Base-by-base conservation (phyloP, 2,888 invertebrate genomes). In the Drosophila anceps region DNA sequence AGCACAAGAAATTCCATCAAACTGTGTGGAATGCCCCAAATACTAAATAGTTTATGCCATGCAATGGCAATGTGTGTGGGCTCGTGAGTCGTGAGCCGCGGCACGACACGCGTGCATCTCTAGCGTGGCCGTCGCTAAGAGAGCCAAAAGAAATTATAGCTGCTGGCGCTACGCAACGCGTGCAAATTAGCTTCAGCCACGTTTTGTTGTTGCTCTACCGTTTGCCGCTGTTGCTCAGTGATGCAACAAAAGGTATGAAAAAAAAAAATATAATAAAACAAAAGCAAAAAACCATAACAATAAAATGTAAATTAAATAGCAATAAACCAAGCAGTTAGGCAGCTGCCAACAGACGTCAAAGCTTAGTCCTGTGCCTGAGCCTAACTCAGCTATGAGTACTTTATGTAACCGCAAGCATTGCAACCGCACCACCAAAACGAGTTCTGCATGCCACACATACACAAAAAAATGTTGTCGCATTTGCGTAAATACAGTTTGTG, bases 241-340 rank as follows among this genome's bases (percentile, higher is more conserved):
- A 60, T 67, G 75, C 68, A 71, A 72, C 72, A 12, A 43, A 53
- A 31, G 73, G 51, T 9, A 53, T 35, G 10, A 24, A 18, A 41
- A n/a, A 27, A 15, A 10, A 10, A 20, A n/a, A 79, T 51, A 18
- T 9, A 29, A 8, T 18, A 18, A 10, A n/a, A 24, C 18, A 78
- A 50, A 8, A 41, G 31, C 12, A 51, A 33, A 13, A n/a, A 15
- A 67, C 48, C 57, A 81, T 64, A 59, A 70, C 62, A 77, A 81
- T 81, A 69, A 88, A 83, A 82, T 88, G 85, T 69, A 83, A 76
- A 88, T 83, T 67, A 71, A 85, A 80, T 66, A 72, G 69, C 67
- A 68, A 44, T 67, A 39, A 33, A 57, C 51, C 75, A 51, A 69
- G 57, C n/a, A 33, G 39, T 15, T 20, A 6, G 59, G 20, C 33